Evolutionary conservation across 2,797 vertebrate species (phyloP), one percentile per base, ranked within the genome.

Genomic region (Coilia nasus): DNA sequence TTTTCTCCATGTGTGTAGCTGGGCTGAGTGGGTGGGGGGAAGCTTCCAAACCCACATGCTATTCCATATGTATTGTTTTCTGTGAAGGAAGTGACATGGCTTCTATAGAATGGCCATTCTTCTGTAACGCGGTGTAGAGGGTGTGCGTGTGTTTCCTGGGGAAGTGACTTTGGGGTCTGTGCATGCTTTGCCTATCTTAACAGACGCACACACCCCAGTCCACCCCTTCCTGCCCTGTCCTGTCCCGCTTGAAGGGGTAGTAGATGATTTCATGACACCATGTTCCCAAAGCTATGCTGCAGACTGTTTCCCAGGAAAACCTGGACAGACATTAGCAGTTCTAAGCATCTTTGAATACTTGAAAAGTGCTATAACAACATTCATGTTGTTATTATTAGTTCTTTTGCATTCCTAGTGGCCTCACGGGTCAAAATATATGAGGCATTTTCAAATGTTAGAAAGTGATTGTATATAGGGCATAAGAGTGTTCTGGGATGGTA

Each of bases 51-150:
- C 64, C 85, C 84, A 87, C 88, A 89, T 83, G 84, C 83, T 78
- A 86, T 85, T 86, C 86, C 87, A 87, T 88, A 82, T 86, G 88
- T 83, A 90, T 90, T 90, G 89, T 90, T 84, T 83, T 88, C 81
- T 60, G 54, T 23, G 83, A 35, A 86, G 89, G 89, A 90, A 86
- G 87, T 90, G 88, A 89, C 87, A 87, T 85, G 41, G 54, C 57
- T 71, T 83, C 86, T 83, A 87, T 41, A 87, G 82, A 88, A 86
- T 86, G 85, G 87, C 85, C 88, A 57, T 82, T 50, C 54, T 50
- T 82, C 46, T 54, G 81, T 25, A 17, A 25, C 50, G 50, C 14
- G 7, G 50, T 15, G n/a, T 6, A 25, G 81, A n/a, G 81, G 31
- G 54, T 57, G 54, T 82, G 50, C 84, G 85, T 41, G 50, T 86